Percentiles rank a stretch among this genome's conserved stretches.
These are phyloP conservation scores for Epinephelus coioides DNA, from an alignment of 2,797 vertebrate species.

Conservation along the genomic window DNA sequence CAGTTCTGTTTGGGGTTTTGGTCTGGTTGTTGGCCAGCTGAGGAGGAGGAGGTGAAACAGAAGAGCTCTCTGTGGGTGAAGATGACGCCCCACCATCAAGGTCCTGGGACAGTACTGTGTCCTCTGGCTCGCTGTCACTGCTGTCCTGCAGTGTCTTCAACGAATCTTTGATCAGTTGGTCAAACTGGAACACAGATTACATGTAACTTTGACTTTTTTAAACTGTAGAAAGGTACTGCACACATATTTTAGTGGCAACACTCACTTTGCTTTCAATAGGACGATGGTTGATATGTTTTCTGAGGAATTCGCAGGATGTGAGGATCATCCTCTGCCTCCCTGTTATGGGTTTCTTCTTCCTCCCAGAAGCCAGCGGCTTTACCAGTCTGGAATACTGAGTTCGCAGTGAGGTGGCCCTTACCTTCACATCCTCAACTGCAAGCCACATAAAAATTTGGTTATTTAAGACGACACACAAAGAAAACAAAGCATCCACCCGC, in stretches of 20 bases:
- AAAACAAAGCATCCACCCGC: neutral
- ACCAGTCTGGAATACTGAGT: conserved; percentile 1
- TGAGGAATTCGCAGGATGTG: neutral
- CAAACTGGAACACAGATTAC: conserved; percentile 1
- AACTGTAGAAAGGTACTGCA: neutral
- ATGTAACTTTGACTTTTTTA: neutral
- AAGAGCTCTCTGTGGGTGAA: conserved; percentile 6
- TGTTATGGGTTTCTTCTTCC: neutral
- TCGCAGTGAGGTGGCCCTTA: neutral
- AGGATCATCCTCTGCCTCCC: neutral
- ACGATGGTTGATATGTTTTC: neutral
- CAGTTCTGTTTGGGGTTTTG: neutral
- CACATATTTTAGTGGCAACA: neutral
- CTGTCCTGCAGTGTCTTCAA: neutral
- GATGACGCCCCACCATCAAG: neutral
- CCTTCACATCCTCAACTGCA: neutral
- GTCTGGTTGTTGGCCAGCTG: neutral
- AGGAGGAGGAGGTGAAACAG: conserved; percentile 7
- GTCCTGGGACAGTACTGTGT: neutral
- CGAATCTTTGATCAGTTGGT: neutral
- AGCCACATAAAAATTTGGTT: neutral
- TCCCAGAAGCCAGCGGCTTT: neutral
- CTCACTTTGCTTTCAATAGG: neutral
- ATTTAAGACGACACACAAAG: too few species aligned
- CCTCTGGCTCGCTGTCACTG: neutral